These are phyloP conservation scores for Drosophila pseudoananassae DNA, from an alignment of 1,140 invertebrate species.

Conservation along the genomic window DNA sequence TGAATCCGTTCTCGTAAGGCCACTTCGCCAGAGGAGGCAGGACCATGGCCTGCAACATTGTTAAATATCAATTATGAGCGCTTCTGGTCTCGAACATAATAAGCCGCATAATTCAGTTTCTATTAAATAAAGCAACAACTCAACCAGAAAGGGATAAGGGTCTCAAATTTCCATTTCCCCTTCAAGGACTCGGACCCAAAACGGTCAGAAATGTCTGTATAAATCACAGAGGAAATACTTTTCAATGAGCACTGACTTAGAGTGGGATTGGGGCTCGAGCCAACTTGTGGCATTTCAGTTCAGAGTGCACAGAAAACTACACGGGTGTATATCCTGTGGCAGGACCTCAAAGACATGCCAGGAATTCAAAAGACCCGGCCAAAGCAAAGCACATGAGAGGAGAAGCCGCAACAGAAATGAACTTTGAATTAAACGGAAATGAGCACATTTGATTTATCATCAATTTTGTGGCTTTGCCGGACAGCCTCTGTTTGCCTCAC, in stretches of 20 bases:
- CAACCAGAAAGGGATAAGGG: background rate
- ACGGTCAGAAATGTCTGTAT: conserved; percentile 23
- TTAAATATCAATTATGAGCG: conserved; percentile 12
- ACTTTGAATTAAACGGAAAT: conserved; percentile 80
- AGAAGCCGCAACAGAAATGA: conserved; percentile 56
- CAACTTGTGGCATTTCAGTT: conserved; percentile 36
- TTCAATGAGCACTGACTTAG: conserved; percentile 40
- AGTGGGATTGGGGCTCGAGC: background rate
- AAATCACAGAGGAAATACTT: conserved; percentile 67
- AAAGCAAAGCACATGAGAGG: background rate
- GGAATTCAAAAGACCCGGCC: conserved; percentile 22
- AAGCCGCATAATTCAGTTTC: conserved; percentile 38
- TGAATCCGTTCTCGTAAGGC: conserved; percentile 99
- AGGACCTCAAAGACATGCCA: conserved; percentile 44
- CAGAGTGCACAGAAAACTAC: conserved; percentile 10
- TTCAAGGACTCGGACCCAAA: background rate
- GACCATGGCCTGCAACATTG: conserved; percentile 91
- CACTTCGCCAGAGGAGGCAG: conserved; percentile 98
- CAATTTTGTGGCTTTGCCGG: conserved; percentile 54
- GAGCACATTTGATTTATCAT: conserved; percentile 78
- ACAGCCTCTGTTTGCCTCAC: conserved; percentile 12
- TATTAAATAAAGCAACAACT: background rate
- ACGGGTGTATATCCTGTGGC: conserved; percentile 23
- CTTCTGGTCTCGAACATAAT: conserved; percentile 22
- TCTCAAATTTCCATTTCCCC: conserved; percentile 3